phyloP scores from a whole-genome alignment of 2,888 invertebrate species.

The Ametastegia equiseti region DNA sequence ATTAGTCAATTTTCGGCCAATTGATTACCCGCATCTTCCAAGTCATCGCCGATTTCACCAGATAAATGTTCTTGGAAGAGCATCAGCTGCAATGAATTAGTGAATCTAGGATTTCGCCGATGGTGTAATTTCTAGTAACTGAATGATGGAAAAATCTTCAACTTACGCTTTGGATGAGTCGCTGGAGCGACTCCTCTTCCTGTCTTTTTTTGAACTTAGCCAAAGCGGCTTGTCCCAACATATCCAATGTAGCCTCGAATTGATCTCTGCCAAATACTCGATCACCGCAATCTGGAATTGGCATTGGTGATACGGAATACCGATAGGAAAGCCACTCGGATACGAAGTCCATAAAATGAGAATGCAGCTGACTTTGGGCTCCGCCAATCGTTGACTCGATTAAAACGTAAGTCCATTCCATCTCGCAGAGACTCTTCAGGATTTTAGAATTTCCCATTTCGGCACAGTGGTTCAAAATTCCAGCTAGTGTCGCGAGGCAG shows the following conservation, averaged over 20 bases:
- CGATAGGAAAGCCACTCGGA: slow-evolving; percentile 55
- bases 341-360: slow-evolving; percentile 56
- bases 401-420: slow-evolving; percentile 46
- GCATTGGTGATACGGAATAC: not conserved
- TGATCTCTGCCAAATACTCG: slow-evolving; percentile 22
- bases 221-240: slow-evolving; percentile 14
- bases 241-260: slow-evolving; percentile 40
- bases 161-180: slow-evolving; percentile 8
- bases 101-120: too few relatives aligned
- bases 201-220: not conserved
- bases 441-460: not conserved
- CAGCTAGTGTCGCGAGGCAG: slow-evolving; percentile 53
- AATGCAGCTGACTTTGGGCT: not conserved
- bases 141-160: not conserved
- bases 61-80: not conserved
- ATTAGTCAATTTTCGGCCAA: not conserved
- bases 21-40: not conserved
- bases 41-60: not conserved
- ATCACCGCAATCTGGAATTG: not conserved
- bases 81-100: not conserved
- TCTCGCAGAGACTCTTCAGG: slow-evolving; percentile 36
- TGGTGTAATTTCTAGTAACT: too few relatives aligned
- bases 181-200: not conserved
- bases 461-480: slow-evolving; percentile 53
- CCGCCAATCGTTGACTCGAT: slow-evolving; percentile 46